These are phyloP conservation scores for Mamestra configurata DNA, from an alignment of 1,140 invertebrate genomes.

Conservation along the genomic window DNA sequence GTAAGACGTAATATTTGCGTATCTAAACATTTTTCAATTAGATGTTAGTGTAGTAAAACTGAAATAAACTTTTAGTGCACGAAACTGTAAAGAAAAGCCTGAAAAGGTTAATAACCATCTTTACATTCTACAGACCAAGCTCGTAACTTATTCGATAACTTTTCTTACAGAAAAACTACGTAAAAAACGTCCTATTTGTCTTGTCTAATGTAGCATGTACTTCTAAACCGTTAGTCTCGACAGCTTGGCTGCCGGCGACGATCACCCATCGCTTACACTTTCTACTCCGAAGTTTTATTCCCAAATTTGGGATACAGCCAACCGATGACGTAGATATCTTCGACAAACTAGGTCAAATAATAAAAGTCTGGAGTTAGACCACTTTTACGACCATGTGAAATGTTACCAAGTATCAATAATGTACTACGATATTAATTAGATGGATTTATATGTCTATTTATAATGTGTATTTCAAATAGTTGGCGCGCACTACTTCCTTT, in stretches of 20 bases:
- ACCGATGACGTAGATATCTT: conserved; percentile 56
- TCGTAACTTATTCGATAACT: neutral
- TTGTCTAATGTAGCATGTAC: conserved; percentile 1
- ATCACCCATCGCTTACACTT: conserved; percentile 35
- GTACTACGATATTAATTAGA: neutral
- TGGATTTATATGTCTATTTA: conserved; percentile 27
- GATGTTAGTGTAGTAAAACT: neutral
- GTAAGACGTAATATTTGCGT: neutral
- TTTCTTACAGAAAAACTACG: neutral
- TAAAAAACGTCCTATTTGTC: neutral
- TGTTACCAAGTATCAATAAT: conserved; percentile 7
- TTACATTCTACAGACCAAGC: neutral
- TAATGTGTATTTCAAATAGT: conserved; percentile 12
- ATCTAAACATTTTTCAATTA: neutral
- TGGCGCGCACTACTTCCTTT: conserved; percentile 32
- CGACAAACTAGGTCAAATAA: conserved; percentile 65
- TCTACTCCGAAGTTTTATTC: conserved; percentile 56
- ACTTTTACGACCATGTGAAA: conserved; percentile 48
- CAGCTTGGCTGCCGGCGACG: neutral
- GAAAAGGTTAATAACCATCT: neutral
- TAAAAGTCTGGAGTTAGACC: conserved; percentile 54
- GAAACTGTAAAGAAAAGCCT: neutral
- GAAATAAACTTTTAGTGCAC: neutral
- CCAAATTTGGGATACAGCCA: conserved; percentile 65
- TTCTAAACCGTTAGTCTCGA: neutral